A percentile compares a stretch with the other conserved stretches of the same genome.
These are phyloP conservation scores for Torymus tubicola DNA, from an alignment of 2,888 invertebrate genomes.

Conservation along the genomic window DNA sequence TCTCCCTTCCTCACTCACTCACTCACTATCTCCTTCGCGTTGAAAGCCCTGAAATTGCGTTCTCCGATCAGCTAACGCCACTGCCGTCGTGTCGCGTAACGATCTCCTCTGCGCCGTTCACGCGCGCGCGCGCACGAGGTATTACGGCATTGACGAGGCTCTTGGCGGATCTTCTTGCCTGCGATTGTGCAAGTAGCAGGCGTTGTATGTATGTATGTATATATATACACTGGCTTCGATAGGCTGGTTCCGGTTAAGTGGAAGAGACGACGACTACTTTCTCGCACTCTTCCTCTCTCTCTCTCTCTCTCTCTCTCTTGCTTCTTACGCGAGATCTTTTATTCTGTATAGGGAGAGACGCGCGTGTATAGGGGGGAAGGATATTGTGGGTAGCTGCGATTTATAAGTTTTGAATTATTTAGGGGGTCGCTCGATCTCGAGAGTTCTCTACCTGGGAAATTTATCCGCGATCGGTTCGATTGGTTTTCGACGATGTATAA, in stretches of 20 bases:
- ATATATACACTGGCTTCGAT: neutral
- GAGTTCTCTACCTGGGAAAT: neutral
- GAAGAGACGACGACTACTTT: neutral
- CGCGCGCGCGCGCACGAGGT: no score
- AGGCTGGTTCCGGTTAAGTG: conserved; percentile 12
- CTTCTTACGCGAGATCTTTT: neutral
- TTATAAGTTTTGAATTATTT: conserved; percentile 47
- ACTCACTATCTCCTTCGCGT: no score
- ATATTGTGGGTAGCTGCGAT: conserved; percentile 18
- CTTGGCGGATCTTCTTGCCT: no score
- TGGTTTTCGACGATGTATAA: no score
- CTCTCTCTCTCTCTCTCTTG: conserved; percentile 1
- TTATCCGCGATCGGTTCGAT: neutral
- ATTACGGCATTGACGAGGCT: no score
- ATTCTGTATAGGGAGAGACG: neutral
- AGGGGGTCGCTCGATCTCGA: neutral
- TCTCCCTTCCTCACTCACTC: no score
- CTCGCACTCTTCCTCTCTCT: neutral
- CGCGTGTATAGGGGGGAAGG: neutral
- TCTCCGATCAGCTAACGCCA: no score
- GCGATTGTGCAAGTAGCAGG: no score
- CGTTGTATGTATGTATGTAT: no score
- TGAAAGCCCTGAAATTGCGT: no score
- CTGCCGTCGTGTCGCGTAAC: no score
- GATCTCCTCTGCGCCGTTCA: no score